Conservation (phyloP, 2,888 invertebrate species). For the Onchidella celtica region DNA sequence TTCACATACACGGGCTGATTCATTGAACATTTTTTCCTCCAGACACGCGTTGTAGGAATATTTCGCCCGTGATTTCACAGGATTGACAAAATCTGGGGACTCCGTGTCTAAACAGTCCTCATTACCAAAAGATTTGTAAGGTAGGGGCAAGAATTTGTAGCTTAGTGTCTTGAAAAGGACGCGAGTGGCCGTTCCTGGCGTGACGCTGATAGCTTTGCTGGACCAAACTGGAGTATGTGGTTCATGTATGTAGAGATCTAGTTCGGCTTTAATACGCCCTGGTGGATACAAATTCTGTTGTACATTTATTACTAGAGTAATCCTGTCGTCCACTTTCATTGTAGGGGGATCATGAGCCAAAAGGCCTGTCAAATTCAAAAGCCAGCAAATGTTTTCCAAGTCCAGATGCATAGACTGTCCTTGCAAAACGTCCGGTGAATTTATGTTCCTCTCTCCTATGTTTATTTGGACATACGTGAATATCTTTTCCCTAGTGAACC, state of each 20-base stretch:
- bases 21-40: neutral
- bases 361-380: neutral
- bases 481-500: neutral
- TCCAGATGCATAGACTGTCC: neutral
- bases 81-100: neutral
- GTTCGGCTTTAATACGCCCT: neutral
- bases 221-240: neutral
- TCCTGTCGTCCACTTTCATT: neutral
- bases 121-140: neutral
- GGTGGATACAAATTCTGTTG: neutral
- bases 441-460: too few species aligned
- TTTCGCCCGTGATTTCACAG: neutral
- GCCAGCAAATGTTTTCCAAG: neutral
- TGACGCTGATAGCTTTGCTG: neutral
- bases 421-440: too few species aligned
- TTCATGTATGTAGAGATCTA: neutral
- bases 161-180: neutral
- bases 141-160: slow-evolving; percentile 3
- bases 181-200: neutral
- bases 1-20: too few species aligned
- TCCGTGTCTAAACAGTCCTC: neutral
- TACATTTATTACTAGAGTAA: neutral
- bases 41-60: neutral
- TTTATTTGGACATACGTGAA: neutral
- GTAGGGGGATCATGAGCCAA: neutral